Evolutionary conservation across 2,797 vertebrate species (phyloP).

Genomic region (Caiman crocodilus): DNA sequence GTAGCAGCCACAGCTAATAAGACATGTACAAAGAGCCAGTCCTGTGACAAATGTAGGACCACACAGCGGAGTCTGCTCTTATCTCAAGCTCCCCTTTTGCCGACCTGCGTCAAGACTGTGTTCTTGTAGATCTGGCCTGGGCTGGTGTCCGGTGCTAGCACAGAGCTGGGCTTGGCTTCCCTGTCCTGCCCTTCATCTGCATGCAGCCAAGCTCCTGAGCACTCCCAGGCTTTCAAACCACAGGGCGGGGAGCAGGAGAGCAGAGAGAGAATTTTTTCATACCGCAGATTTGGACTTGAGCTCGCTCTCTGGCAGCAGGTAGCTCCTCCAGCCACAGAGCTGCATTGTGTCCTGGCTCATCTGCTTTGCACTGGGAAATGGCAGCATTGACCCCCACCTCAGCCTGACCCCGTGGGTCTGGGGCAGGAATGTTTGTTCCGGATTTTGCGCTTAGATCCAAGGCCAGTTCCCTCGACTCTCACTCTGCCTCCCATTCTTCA

Average conservation of each 20-base stretch:
- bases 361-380: too few relatives aligned
- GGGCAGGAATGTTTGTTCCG: too few relatives aligned
- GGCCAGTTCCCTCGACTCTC: not conserved
- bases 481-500: not conserved
- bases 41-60: not conserved
- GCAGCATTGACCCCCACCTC: not conserved
- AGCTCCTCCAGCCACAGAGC: not conserved
- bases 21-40: not conserved
- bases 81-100: not conserved
- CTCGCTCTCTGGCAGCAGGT: too few relatives aligned
- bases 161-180: not conserved
- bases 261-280: not conserved
- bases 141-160: not conserved
- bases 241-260: too few relatives aligned
- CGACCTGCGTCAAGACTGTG: not conserved
- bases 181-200: not conserved
- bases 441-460: not conserved
- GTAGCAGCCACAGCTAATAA: not conserved
- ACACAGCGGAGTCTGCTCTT: not conserved
- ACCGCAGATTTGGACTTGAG: not conserved
- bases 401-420: not conserved
- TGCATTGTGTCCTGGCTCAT: too few relatives aligned
- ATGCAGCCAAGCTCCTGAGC: too few relatives aligned
- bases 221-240: too few relatives aligned
- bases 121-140: not conserved